Conservation (phyloP, 2,797 vertebrate species). For the Morelia viridis region DNA sequence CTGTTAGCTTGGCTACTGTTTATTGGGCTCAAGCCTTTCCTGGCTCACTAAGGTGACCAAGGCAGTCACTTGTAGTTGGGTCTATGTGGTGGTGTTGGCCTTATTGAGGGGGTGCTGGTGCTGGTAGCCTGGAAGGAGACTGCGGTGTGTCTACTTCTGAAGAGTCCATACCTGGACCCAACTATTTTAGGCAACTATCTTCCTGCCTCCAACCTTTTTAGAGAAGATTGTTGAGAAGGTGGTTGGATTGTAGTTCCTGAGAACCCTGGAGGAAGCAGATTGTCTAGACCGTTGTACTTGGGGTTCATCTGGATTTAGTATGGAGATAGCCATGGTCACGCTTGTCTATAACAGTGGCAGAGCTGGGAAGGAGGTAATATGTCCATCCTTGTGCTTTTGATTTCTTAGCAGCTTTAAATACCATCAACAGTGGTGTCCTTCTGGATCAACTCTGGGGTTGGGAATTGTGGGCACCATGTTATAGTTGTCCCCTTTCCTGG, state of each 20-base stretch:
- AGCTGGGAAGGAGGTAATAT: background rate
- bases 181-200: background rate
- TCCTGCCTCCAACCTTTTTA: background rate
- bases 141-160: background rate
- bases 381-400: background rate
- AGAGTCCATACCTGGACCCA: background rate
- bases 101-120: background rate
- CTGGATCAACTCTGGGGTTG: background rate
- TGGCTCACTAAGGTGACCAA: background rate
- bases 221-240: background rate
- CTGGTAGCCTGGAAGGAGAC: background rate
- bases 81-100: background rate
- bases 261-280: background rate
- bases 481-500: background rate
- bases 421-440: background rate
- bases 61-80: background rate
- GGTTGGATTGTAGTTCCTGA: background rate
- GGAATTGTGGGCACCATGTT: background rate
- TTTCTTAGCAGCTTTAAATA: background rate
- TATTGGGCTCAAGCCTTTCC: background rate
- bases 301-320: background rate
- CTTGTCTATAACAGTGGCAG: background rate
- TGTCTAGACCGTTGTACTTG: background rate
- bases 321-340: background rate
- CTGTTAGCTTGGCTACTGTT: background rate